Base-by-base conservation (phyloP, 2,888 invertebrate genomes). In the Colostygia pectinataria region DNA sequence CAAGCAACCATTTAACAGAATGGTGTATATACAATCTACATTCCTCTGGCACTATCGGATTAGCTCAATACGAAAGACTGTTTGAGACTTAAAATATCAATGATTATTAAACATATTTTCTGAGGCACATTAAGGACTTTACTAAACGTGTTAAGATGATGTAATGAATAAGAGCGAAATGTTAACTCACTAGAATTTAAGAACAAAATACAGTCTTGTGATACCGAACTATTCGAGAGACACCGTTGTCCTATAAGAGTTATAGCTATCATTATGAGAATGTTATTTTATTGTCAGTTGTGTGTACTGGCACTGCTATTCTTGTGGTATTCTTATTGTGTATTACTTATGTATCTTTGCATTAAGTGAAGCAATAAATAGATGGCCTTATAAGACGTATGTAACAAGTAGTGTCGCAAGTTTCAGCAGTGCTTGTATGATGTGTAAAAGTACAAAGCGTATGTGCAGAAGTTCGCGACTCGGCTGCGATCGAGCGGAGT, bases 131-230 rank as follows among this genome's bases (percentile, higher is more conserved):
- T 83, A 71, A 82, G 75, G 73, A 84, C 80, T 83, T 80, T 84
- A 84, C 78, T 78, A 81, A 74, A 81, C 75, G 77, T 84, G 83
- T 87, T 83, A 81, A 86, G 85, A n/a, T 86, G 88, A 83, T 83
- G 79, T 87, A 83, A 79, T 81, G 68, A 79, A 48, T 88, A 87
- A 88, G 82, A 88, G 81, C 84, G 78, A 81, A 81, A 81, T 32
- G 75, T 77, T 79, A 82, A 89, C 84, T 89, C 89, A 83, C 81
- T 89, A 90, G 89, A 81, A 83, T 87, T 79, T 90, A 89, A 89
- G 89, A 83, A 89, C 83, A 87, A 87, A 37, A 89, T 87, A 87
- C 88, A 85, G 88, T 88, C 80, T 77, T 89, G 89, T 89, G 90
- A 89, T 89, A 87, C 83, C 80, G 83, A 80, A 79, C 79, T 82